Evolutionary conservation across 2,113 vertebrate species (phyloP).

Genomic region (Glareola pratincola): DNA sequence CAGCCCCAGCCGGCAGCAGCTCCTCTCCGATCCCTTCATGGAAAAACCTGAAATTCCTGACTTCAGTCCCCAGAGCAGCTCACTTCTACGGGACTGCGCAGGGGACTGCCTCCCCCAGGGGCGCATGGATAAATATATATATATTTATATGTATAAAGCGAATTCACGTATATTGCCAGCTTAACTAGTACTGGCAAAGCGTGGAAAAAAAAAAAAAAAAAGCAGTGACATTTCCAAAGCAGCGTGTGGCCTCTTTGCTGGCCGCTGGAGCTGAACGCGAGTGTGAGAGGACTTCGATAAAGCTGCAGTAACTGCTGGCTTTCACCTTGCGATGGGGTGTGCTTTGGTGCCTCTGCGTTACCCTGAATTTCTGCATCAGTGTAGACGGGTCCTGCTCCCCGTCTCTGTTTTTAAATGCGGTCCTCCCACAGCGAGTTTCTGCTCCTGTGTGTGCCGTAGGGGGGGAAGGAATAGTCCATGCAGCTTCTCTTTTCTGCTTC

Average conservation of each 20-base stretch:
- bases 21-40: not conserved
- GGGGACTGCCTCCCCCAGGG: not conserved
- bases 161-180: fast-evolving
- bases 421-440: not conserved
- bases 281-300: not conserved
- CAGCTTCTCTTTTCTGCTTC: not conserved
- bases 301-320: not conserved
- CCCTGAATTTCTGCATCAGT: not conserved
- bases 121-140: no score
- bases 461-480: not conserved
- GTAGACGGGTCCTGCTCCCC: not conserved
- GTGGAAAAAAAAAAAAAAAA: no score
- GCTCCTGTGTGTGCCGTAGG: not conserved
- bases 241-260: not conserved
- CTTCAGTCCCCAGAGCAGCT: not conserved
- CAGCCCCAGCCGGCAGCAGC: not conserved
- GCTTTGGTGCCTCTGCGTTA: not conserved
- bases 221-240: not conserved
- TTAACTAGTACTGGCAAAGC: not conserved
- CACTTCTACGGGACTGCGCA: fast-evolving
- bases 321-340: not conserved
- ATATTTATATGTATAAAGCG: not conserved
- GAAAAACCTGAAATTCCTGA: not conserved
- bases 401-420: not conserved
- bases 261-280: not conserved